Percentiles rank a stretch among this genome's conserved stretches.
These are phyloP conservation scores for Pseudorasbora parva DNA, from an alignment of 2,113 vertebrate species.

Conservation along the genomic window DNA sequence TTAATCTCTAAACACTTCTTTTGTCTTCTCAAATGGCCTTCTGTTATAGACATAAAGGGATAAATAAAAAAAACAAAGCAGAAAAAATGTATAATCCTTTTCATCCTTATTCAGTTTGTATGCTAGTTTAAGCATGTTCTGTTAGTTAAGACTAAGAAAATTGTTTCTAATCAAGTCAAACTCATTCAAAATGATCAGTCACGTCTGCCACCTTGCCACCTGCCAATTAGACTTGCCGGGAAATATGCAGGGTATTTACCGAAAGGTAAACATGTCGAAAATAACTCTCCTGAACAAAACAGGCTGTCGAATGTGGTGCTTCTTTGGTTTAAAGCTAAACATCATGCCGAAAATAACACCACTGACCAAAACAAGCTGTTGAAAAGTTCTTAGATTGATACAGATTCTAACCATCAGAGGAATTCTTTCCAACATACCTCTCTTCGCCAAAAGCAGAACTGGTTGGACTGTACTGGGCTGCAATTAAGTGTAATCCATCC, in stretches of 20 bases:
- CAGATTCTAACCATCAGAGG: slow-evolving; percentile 35
- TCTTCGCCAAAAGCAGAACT: slow-evolving; percentile 32
- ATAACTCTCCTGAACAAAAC: slow-evolving; percentile 16
- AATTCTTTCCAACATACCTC: slow-evolving; percentile 8
- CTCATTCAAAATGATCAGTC: neutral
- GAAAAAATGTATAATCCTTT: neutral
- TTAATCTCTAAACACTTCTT: slow-evolving; percentile 39
- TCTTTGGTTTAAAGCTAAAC: slow-evolving; percentile 9
- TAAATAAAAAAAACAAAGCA: neutral
- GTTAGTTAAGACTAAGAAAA: neutral
- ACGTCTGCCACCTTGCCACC: neutral
- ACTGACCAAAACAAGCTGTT: slow-evolving; percentile 22
- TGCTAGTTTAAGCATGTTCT: neutral
- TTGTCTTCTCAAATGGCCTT: slow-evolving; percentile 9
- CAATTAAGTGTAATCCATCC: slow-evolving; percentile 40
- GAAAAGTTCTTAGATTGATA: slow-evolving; percentile 39
- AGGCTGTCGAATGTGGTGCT: neutral
- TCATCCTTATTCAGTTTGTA: neutral
- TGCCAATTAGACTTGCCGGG: neutral
- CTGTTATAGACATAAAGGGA: neutral
- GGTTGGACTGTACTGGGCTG: slow-evolving; percentile 33
- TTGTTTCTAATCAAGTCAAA: neutral
- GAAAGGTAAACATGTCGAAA: slow-evolving; percentile 4
- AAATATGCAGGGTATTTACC: neutral
- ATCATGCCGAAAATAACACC: slow-evolving; percentile 16